Percentiles rank a stretch among this genome's conserved stretches.
Evolutionary conservation across 2,888 invertebrate species (phyloP).

Genomic region (Cephus spinipes): DNA sequence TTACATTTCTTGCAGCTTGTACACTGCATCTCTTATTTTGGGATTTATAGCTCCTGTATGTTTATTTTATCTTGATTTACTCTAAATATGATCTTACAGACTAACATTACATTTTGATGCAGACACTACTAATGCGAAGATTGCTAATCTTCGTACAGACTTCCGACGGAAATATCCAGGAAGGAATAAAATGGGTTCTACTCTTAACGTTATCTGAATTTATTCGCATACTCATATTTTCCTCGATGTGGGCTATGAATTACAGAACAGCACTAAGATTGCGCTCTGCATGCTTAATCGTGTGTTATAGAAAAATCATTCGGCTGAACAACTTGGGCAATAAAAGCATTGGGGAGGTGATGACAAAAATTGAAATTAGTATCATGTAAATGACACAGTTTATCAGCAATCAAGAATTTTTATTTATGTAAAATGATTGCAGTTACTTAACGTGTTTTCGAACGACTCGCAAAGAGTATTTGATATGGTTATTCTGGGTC

Average conservation of each 20-base stretch:
- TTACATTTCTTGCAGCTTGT: constrained; percentile 63
- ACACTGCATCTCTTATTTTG: constrained; percentile 61
- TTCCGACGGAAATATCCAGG: constrained; percentile 56
- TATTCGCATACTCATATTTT: constrained; percentile 65
- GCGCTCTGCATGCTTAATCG: constrained; percentile 59
- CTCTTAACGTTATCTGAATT: constrained; percentile 67
- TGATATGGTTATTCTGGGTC: constrained; percentile 69
- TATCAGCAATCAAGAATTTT: neutral
- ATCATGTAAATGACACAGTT: neutral
- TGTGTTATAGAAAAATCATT: constrained; percentile 62
- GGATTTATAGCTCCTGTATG: constrained; percentile 70
- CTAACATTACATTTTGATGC: constrained; percentile 13
- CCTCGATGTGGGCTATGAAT: constrained; percentile 68
- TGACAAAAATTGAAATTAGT: neutral
- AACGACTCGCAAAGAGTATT: constrained; percentile 71
- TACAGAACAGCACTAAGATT: constrained; percentile 65
- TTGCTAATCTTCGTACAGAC: constrained; percentile 65
- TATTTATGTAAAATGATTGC: constrained; percentile 34
- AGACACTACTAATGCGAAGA: constrained; percentile 67
- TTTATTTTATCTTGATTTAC: constrained; percentile 19
- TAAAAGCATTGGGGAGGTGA: constrained; percentile 66
- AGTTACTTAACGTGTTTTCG: constrained; percentile 72
- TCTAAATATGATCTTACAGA: neutral
- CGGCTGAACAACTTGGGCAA: constrained; percentile 63
- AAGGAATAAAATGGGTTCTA: constrained; percentile 67